Percentiles rank a stretch among this genome's conserved stretches.
phyloP scores from a whole-genome alignment of 2,113 vertebrate species.

The Sterna hirundo region DNA sequence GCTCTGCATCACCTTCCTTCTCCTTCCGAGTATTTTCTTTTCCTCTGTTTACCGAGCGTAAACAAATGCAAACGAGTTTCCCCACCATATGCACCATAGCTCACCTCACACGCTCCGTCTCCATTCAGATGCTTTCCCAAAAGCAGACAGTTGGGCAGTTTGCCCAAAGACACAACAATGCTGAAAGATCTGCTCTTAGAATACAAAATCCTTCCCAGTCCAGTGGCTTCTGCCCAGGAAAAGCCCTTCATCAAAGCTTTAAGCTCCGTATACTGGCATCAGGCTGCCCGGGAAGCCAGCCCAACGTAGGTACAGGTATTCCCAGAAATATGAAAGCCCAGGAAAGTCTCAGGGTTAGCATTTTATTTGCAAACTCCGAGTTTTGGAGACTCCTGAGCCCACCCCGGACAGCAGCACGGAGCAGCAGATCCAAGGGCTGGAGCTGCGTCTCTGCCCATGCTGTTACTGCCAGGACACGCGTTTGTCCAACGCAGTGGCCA shows the following conservation, averaged over 20 bases:
- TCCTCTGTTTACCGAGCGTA: background rate
- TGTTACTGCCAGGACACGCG: background rate
- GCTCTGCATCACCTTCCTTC: background rate
- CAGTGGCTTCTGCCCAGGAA: background rate
- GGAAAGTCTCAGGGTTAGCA: accelerated
- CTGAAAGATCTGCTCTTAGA: background rate
- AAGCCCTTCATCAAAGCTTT: background rate
- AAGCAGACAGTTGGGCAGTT: background rate
- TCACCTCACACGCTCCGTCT: background rate
- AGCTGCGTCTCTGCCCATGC: background rate
- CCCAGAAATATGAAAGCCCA: background rate
- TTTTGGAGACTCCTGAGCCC: accelerated
- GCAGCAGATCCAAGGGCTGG: background rate
- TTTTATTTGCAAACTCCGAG: background rate
- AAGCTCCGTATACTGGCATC: background rate
- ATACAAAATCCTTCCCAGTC: background rate
- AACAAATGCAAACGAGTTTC: background rate
- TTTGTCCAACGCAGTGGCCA: accelerated
- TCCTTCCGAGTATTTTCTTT: background rate
- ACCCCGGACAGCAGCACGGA: background rate
- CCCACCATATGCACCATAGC: background rate
- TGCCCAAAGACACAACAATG: background rate
- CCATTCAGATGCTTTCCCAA: background rate
- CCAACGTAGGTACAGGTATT: accelerated
- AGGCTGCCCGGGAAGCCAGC: background rate